Conservation (phyloP, 2,888 invertebrate genomes). For the Sepiola atlantica region DNA sequence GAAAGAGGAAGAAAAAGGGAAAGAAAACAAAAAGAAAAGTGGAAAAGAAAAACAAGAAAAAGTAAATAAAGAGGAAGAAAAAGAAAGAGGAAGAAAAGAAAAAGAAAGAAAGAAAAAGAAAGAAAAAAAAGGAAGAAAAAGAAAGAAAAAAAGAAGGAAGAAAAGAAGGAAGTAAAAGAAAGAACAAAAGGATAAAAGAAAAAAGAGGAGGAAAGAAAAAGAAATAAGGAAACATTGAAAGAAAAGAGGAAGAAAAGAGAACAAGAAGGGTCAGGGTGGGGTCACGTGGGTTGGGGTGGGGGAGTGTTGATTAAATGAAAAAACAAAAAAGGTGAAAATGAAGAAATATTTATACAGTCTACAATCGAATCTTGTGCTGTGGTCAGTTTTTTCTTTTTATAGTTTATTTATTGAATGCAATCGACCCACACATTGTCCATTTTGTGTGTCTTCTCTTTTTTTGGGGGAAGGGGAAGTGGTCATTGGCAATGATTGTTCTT, state of each 20-base stretch:
- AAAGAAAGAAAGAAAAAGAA: neutral
- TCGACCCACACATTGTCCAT: neutral
- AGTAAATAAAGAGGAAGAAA: neutral
- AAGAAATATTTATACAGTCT: conserved; percentile 41
- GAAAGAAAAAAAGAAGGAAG: neutral
- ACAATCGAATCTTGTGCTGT: conserved; percentile 37
- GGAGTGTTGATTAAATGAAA: conserved; percentile 23
- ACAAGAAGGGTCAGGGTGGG: neutral
- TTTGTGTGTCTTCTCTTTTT: neutral
- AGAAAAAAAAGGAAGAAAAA: neutral
- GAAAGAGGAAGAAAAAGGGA: neutral
- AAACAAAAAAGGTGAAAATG: neutral
- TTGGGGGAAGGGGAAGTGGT: neutral
- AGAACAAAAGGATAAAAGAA: neutral
- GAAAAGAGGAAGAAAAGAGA: neutral
- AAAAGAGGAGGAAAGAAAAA: neutral
- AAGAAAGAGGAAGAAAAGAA: neutral
- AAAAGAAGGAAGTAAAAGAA: neutral
- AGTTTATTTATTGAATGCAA: neutral
- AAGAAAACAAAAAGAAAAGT: neutral
- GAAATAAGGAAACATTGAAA: neutral
- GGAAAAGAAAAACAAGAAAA: neutral
- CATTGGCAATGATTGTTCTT: neutral
- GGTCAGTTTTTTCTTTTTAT: neutral
- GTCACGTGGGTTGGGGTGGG: neutral